Evolutionary conservation across 2,888 invertebrate genomes (phyloP), one percentile per base, ranked within the genome.

Genomic region (Gandaritis pyraliata): DNA sequence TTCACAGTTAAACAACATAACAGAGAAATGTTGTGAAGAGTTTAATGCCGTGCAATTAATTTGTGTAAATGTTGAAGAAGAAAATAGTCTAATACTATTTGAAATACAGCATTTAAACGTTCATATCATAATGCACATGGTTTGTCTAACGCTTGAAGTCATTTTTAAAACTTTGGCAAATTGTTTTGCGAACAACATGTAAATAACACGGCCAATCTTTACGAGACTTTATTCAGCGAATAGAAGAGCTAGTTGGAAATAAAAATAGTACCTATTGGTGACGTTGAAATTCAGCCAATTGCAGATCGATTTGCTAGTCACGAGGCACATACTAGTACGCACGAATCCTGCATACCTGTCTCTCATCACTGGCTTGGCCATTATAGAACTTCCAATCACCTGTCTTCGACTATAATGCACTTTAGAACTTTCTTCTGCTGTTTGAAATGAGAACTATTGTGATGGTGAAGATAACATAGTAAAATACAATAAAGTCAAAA

Each of bases 231-330:
- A 49, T 38, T 57, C 62, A 68, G 51, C 51, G 59, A 61, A 64
- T 58, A 66, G 60, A 60, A 67, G 69, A 69, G 71, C 68, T 71
- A 71, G 73, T 73, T 74, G 62, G 58, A 71, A 75, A 83, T 84
- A 86, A 82, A 86, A 86, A 85, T 85, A 85, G 73, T 72, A 69
- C 66, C 63, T 67, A n/a, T n/a, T n/a, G n/a, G 69, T 81, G 81
- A 80, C 77, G 83, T 89, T 88, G 87, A 87, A 80, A 74, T 78
- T 71, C 65, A 73, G 90, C 90, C 90, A 90, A 81, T 72, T 68
- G 62, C 66, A 60, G 68, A 67, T 73, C 69, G 72, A 76, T 70
- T 58, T 64, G 57, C 63, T 56, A 66, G 72, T 79, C 80, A 78
- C 78, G 74, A 70, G 75, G 64, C 53, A 46, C 47, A 43, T 30